A percentile compares a stretch with the other conserved stretches of the same genome.
Conservation (phyloP, 2,888 invertebrate species). For the Tinea pellionella region DNA sequence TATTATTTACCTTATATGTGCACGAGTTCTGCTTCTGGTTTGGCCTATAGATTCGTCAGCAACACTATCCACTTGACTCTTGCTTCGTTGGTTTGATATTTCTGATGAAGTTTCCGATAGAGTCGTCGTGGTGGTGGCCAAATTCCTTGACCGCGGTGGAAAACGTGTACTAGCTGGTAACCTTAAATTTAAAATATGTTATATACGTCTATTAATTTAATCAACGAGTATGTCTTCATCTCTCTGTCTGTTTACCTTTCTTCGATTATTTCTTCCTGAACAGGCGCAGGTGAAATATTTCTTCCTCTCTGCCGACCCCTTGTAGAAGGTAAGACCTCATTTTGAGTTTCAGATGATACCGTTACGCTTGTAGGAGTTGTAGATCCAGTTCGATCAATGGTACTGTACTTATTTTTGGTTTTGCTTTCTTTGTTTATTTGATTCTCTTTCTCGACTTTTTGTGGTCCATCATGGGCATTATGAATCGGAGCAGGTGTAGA, state of each 20-base stretch:
- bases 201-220: not conserved
- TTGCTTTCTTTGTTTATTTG: slow-evolving; percentile 52
- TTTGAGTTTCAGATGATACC: slow-evolving; percentile 69
- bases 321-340: slow-evolving; percentile 72
- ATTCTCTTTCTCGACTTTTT: slow-evolving; percentile 56
- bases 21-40: slow-evolving; percentile 67
- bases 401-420: slow-evolving; percentile 66
- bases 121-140: slow-evolving; percentile 60
- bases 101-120: slow-evolving; percentile 57
- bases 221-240: no score
- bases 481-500: slow-evolving; percentile 31
- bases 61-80: slow-evolving; percentile 50
- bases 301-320: slow-evolving; percentile 64
- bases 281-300: slow-evolving; percentile 50
- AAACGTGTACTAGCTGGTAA: slow-evolving; percentile 88
- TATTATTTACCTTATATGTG: slow-evolving; percentile 59
- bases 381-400: slow-evolving; percentile 57
- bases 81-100: slow-evolving; percentile 38
- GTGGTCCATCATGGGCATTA: slow-evolving; percentile 73
- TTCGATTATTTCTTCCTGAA: slow-evolving; percentile 65
- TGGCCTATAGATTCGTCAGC: slow-evolving; percentile 61
- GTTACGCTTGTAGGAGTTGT: slow-evolving; percentile 49
- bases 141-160: slow-evolving; percentile 75
- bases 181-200: slow-evolving; percentile 36
- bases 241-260: no score